Evolutionary conservation across 2,888 invertebrate genomes (phyloP), one percentile per base, ranked within the genome.

Genomic region (Cryptocephalus moraei): DNA sequence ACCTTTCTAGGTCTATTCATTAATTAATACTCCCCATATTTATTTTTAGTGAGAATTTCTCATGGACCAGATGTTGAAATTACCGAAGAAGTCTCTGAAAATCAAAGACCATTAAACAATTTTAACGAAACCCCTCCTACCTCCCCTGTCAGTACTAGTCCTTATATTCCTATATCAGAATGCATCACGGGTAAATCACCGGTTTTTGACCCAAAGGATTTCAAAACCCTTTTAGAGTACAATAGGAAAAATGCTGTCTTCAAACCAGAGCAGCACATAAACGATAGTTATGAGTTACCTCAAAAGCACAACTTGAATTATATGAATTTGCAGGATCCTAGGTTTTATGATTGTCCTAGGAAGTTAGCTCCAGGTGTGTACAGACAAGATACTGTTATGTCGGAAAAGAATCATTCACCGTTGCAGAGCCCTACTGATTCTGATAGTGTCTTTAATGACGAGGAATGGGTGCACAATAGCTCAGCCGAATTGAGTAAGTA

Each of bases 141-240:
- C 47, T 75, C 81, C 43, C 81, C 82, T 45, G 79, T 78, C 33
- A 77, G 79, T 57, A 84, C 89, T 9, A 88, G 89, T 14, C 89
- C 91, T 0, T 93, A 93, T 68, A 92, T 93, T 70, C 88, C 91
- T 8, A 90, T 93, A 58, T 91, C 90, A 46, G 92, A 93, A 70
- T 93, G 93, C 68, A 85, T 89, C 58, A 90, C 92, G 33, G 93
- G 93, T 44, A 80, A 78, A 43, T 62, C 63, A 11, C 65, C 66
- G 8, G 54, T 62, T 36, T 56, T 61, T 48, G 62, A 62, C 42
- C 54, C 59, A 12, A 61, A 63, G 64, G 67, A 68, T 53, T 61
- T 66, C 36, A 62, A 64, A 44, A 55, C 58, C 6, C 55, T 67
- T 13, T 51, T 64, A 8, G 60, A 64, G 46, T 62, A 64, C 49